Conservation (phyloP, 1,140 invertebrate species). For the Bombus fervidus region DNA sequence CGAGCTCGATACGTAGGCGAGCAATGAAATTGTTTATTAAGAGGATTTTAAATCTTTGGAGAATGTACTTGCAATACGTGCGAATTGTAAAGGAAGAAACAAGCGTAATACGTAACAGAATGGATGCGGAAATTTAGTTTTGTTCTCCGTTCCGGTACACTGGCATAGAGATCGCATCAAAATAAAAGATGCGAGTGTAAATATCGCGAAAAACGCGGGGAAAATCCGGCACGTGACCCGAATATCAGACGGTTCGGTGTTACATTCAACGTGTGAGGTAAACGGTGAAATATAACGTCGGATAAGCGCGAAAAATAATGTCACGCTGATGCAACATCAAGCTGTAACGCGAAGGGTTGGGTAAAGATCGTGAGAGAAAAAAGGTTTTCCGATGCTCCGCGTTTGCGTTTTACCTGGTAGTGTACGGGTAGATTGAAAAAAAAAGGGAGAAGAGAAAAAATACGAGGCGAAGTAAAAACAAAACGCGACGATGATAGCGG, state of each 20-base stretch:
- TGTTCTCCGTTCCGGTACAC: no score
- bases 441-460: neutral
- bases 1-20: neutral
- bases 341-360: neutral
- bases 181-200: neutral
- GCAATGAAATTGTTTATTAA: neutral
- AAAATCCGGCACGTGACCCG: conserved; percentile 24
- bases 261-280: conserved; percentile 32
- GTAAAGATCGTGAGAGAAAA: conserved; percentile 11
- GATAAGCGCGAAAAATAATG: conserved; percentile 44
- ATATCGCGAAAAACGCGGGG: neutral
- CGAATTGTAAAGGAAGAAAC: no score
- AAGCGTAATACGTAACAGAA: no score
- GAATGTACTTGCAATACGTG: no score
- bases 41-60: neutral
- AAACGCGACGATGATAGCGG: conserved; percentile 43
- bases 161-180: no score
- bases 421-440: conserved; percentile 39
- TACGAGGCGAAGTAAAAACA: conserved; percentile 38
- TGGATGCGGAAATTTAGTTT: neutral
- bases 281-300: conserved; percentile 27
- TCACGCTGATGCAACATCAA: conserved; percentile 38
- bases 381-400: neutral
- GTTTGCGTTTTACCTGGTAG: neutral
- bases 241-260: conserved; percentile 32